Evolutionary conservation across 2,797 vertebrate genomes (phyloP), one percentile per base, ranked within the genome.

Genomic region (Liparis tanakae): DNA sequence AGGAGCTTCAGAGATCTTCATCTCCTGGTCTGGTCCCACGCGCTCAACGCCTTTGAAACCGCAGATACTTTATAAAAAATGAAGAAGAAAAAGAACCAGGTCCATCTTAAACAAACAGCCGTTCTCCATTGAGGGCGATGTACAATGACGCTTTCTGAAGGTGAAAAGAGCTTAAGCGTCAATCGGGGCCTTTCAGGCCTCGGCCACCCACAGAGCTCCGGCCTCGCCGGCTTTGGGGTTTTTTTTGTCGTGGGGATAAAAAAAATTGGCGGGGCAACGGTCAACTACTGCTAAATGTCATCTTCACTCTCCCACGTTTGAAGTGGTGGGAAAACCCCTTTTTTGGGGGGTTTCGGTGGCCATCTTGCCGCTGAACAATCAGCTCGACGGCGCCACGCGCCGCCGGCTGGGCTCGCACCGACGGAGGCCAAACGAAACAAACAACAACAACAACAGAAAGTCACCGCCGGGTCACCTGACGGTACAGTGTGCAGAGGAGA

Each of bases 101-200:
- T 79, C 74, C 79, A 76, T 87, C 72, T 73, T 74, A 79, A 65
- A 90, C 79, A 90, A 93, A 94, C 94, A 95, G 89, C 93, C 94
- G 91, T 87, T 91, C 72, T 0, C 44, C 18, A 68, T 87, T 89
- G 88, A 87, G 72, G 7, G 85, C 84, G 67, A 85, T 89, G 88
- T 79, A 74, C 92, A 94, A 95, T 92, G 91, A 91, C 85, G 71
- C 85, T 85, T 90, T 90, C 86, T 90, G 82, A 67, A 88, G 79
- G 89, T 83, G 82, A 77, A 59, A 3, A 67, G 53, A 54, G 89
- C 91, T 93, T 94, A 93, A 88, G 91, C 76, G 77, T 91, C 86
- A 91, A 57, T 90, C 84, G 91, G 85, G 90, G 91, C 91, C 90
- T 95, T 91, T 79, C 90, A 95, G 87, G 71, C 89, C 80, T n/a